A percentile compares a stretch with the other conserved stretches of the same genome.
Conservation (phyloP, 2,888 invertebrate species). For the Laothoe populi region DNA sequence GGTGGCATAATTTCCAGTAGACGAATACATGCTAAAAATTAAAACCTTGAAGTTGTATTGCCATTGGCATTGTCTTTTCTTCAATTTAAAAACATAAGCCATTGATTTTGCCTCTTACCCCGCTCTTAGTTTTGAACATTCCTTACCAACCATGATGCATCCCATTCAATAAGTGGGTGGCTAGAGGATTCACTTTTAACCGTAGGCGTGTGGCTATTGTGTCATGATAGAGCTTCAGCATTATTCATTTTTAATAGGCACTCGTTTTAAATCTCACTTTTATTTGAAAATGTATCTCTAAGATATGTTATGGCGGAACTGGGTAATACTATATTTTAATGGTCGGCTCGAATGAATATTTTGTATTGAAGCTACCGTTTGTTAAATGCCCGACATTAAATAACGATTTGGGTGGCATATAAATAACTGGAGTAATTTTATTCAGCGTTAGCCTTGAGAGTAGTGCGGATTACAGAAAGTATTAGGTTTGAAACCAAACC, state of each 20-base stretch:
- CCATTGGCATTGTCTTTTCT: too few relatives aligned
- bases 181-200: constrained; percentile 10
- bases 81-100: too few relatives aligned
- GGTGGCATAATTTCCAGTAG: too few relatives aligned
- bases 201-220: constrained; percentile 18
- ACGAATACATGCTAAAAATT: too few relatives aligned
- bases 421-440: neutral
- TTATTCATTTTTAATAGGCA: constrained; percentile 24
- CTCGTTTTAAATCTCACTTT: constrained; percentile 11
- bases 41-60: too few relatives aligned
- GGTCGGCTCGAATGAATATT: neutral
- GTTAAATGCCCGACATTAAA: neutral
- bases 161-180: constrained; percentile 7
- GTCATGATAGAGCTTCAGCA: neutral
- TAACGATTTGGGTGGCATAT: neutral
- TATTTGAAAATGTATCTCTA: constrained; percentile 7
- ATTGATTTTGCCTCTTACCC: too few relatives aligned
- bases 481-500: too few relatives aligned
- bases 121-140: neutral
- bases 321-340: constrained; percentile 13
- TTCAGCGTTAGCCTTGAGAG: too few relatives aligned
- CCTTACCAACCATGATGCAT: neutral
- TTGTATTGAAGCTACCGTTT: neutral
- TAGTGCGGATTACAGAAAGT: too few relatives aligned
- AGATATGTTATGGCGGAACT: neutral